Conservation (phyloP, 2,888 invertebrate genomes). For the Limnephilus marmoratus region DNA sequence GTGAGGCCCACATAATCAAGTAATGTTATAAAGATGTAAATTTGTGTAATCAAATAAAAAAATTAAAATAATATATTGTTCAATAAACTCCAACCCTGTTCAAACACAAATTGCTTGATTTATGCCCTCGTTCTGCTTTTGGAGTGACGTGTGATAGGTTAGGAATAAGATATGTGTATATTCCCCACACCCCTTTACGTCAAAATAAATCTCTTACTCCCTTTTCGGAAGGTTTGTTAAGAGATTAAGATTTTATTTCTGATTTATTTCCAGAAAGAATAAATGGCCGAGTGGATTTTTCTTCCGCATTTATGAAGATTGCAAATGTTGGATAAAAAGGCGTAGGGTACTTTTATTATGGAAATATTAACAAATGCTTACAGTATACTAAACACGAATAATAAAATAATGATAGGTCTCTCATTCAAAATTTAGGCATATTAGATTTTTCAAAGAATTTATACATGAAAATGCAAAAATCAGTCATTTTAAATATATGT, state of each 20-base stretch:
- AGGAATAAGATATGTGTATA: neutral
- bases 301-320: neutral
- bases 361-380: neutral
- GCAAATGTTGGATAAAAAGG: neutral
- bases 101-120: neutral
- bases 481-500: too few relatives aligned
- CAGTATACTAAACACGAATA: too few relatives aligned
- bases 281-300: neutral
- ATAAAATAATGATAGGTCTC: too few relatives aligned
- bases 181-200: neutral
- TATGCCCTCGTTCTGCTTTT: neutral
- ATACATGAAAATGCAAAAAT: too few relatives aligned
- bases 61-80: too few relatives aligned
- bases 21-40: too few relatives aligned
- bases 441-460: too few relatives aligned
- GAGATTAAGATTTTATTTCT: slow-evolving; percentile 1
- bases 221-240: neutral
- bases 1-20: too few relatives aligned
- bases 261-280: slow-evolving; percentile 21
- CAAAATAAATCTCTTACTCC: slow-evolving; percentile 2
- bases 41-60: too few relatives aligned
- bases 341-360: neutral
- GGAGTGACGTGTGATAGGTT: neutral
- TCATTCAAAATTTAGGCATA: too few relatives aligned
- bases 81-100: neutral